phyloP scores from a whole-genome alignment of 1,140 invertebrate genomes.

The Euschistus heros region DNA sequence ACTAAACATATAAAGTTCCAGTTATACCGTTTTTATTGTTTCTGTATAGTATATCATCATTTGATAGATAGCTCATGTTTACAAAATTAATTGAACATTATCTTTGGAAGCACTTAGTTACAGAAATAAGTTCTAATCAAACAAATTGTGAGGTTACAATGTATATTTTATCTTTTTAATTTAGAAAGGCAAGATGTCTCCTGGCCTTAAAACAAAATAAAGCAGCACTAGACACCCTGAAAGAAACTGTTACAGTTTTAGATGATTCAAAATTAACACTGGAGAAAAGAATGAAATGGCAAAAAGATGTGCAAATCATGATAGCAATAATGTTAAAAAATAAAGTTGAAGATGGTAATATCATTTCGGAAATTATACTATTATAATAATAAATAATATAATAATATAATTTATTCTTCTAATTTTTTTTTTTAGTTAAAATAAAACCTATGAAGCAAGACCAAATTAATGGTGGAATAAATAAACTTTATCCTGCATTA shows the following conservation, averaged over 20 bases:
- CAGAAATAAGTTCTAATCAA: no score
- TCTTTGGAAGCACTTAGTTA: no score
- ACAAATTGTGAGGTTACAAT: no score
- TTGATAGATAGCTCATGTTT: no score
- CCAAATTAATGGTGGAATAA: conserved; percentile 7
- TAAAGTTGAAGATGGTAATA: conserved; percentile 32
- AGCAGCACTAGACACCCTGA: conserved; percentile 54
- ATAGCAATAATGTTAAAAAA: conserved; percentile 48
- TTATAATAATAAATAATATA: background rate
- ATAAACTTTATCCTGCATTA: conserved; percentile 21
- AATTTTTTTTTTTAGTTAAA: background rate
- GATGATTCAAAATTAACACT: conserved; percentile 51
- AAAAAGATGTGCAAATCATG: conserved; percentile 59
- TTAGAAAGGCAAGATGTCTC: conserved; percentile 53
- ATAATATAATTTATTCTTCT: background rate
- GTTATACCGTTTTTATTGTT: no score
- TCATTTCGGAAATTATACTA: background rate
- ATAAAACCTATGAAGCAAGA: background rate
- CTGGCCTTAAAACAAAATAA: conserved; percentile 57
- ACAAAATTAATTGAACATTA: no score
- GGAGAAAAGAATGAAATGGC: conserved; percentile 52
- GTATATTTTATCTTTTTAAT: conserved; percentile 8
- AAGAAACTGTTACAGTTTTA: conserved; percentile 48
- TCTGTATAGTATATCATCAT: no score
- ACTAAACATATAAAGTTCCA: no score